Base-by-base conservation (phyloP, 2,888 invertebrate genomes). In the Didymodactylos carnosus region DNA sequence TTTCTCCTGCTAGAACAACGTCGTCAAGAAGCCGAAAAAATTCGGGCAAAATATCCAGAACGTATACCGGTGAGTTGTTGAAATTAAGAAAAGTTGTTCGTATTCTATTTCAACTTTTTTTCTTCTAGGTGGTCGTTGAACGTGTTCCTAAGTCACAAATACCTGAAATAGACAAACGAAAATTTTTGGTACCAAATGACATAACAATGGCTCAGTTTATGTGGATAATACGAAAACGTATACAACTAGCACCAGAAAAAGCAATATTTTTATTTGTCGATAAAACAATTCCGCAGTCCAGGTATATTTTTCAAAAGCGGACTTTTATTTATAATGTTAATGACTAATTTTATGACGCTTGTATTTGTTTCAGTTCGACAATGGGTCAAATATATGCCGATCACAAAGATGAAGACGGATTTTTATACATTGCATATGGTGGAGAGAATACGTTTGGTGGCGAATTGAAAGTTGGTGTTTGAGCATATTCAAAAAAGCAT, bases 401-500 rank as follows among this genome's bases (percentile, higher is more conserved):
- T 69, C 81, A 83, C 76, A 80, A 80, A 73, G 84, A 85, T 78
- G 84, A 84, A 69, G 84, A 84, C 78, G 84, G 84, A 0, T 84
- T 84, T 77, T 78, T 84, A 39, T 84, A 84, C 78, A 80, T 84
- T 73, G 82, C 83, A 16, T 84, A 84, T 79, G 84, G 84, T 75
- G 84, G 84, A 43, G 84, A 85, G 77, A 84, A 83, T 78, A 84
- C 84, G 35, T 85, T 85, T 78, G 84, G 84, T 39, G n/a, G n/a
- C n/a, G n/a, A n/a, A n/a, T n/a, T n/a, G n/a, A n/a, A n/a, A n/a
- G n/a, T n/a, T n/a, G n/a, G n/a, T n/a, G n/a, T n/a, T n/a, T n/a
- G n/a, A n/a, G n/a, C n/a, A n/a, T n/a, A n/a, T n/a, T n/a, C n/a
- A n/a, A n/a, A n/a, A n/a, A n/a, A n/a, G n/a, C n/a, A n/a, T n/a